Conservation (phyloP, 2,797 vertebrate species). For the Phaenicophaeus curvirostris region DNA sequence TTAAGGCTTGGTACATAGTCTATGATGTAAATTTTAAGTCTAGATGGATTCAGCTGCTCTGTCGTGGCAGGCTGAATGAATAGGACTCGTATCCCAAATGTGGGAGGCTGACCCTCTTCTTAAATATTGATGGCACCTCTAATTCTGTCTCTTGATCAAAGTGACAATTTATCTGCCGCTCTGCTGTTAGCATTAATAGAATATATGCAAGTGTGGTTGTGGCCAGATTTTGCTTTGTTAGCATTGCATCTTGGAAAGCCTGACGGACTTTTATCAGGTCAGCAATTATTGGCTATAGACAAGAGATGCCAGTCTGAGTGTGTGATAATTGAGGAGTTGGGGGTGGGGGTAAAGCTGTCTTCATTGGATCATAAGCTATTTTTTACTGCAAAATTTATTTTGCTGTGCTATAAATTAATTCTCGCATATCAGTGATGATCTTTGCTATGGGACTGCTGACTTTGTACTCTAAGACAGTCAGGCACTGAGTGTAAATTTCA, state of each 20-base stretch:
- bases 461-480: slow-evolving; percentile 78
- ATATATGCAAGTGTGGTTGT: neutral
- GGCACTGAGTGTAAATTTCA: slow-evolving; percentile 85
- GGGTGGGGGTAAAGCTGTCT: neutral
- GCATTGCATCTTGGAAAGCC: neutral
- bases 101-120: neutral
- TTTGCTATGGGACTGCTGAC: slow-evolving; percentile 62
- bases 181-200: neutral
- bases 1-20: slow-evolving; percentile 34
- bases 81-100: neutral
- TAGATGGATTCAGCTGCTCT: slow-evolving; percentile 16
- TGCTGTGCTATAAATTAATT: slow-evolving; percentile 48
- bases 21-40: slow-evolving; percentile 41
- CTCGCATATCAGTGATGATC: slow-evolving; percentile 37
- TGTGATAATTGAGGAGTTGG: neutral
- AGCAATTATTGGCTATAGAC: neutral
- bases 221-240: neutral
- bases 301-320: neutral
- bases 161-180: neutral
- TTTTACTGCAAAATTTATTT: slow-evolving; percentile 41
- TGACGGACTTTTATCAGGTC: neutral
- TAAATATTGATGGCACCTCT: slow-evolving; percentile 7
- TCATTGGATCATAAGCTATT: neutral
- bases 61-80: neutral
- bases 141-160: neutral